Evolutionary conservation across 2,797 vertebrate genomes (phyloP).

Genomic region (Bradypus variegatus): DNA sequence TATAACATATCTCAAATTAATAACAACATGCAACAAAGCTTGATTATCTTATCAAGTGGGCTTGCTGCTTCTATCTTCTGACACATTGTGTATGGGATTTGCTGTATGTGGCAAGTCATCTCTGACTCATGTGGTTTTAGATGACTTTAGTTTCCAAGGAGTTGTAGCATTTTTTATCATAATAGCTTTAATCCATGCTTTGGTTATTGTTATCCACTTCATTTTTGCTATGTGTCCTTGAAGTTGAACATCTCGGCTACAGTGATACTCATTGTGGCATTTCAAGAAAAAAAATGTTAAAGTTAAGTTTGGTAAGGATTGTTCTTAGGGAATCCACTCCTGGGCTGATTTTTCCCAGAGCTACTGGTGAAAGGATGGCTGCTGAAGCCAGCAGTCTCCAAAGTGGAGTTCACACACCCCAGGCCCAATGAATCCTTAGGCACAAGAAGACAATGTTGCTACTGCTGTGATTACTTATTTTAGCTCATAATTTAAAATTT

Average conservation of each 20-base stretch:
- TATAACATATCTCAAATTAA: not conserved
- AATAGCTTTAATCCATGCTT: not conserved
- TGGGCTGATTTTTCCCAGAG: not conserved
- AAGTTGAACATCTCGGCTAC: not conserved
- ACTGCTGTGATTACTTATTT: not conserved
- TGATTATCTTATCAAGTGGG: not conserved
- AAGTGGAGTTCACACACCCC: not conserved
- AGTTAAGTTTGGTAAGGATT: not conserved
- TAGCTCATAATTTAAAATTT: not conserved
- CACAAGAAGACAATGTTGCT: not conserved
- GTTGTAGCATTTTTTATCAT: not conserved
- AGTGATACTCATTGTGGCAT: not conserved
- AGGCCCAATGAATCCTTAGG: not conserved
- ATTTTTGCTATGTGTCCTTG: not conserved
- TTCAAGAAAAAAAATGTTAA: not conserved
- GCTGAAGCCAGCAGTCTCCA: not conserved
- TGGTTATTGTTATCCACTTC: not conserved
- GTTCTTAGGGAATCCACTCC: not conserved
- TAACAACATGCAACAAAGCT: not conserved
- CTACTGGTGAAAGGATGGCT: not conserved
- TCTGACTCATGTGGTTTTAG: not conserved
- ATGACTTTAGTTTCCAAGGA: slow-evolving; percentile 5
- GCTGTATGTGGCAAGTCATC: not conserved
- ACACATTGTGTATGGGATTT: not conserved
- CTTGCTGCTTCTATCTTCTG: not conserved